These are phyloP conservation scores for Merluccius polli DNA, from an alignment of 2,797 vertebrate genomes.

Conservation along the genomic window DNA sequence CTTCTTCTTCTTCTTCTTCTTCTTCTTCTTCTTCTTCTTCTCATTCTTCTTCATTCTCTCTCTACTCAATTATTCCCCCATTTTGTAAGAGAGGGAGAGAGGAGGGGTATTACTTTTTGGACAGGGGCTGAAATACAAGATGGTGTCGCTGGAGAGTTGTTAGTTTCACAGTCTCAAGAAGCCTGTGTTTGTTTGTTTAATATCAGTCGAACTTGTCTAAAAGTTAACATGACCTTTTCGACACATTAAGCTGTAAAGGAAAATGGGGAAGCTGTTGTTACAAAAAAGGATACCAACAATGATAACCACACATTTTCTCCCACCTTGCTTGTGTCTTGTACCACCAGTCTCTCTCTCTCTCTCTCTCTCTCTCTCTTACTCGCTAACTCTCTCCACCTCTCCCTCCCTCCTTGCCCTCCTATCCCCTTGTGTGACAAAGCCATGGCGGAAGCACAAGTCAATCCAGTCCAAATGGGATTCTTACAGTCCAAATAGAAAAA, in stretches of 20 bases:
- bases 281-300: neutral
- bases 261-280: neutral
- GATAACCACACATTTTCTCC: neutral
- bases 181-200: no score
- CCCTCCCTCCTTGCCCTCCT: conserved; percentile 31
- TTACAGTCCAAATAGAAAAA: conserved; percentile 53
- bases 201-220: no score
- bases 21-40: conserved; percentile 60
- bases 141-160: no score
- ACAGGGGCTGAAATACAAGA: neutral
- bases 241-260: no score
- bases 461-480: conserved; percentile 57
- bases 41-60: conserved; percentile 38
- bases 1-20: conserved; percentile 53
- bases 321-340: neutral
- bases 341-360: neutral
- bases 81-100: neutral
- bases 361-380: conserved; percentile 22
- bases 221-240: no score
- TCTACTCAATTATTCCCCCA: neutral
- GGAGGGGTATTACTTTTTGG: neutral
- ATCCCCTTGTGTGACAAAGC: conserved; percentile 33
- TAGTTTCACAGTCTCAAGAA: no score
- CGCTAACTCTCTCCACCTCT: conserved; percentile 16
- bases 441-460: conserved; percentile 57